Conservation (phyloP, 1,140 invertebrate genomes). For the Caenorhabditis remanei region DNA sequence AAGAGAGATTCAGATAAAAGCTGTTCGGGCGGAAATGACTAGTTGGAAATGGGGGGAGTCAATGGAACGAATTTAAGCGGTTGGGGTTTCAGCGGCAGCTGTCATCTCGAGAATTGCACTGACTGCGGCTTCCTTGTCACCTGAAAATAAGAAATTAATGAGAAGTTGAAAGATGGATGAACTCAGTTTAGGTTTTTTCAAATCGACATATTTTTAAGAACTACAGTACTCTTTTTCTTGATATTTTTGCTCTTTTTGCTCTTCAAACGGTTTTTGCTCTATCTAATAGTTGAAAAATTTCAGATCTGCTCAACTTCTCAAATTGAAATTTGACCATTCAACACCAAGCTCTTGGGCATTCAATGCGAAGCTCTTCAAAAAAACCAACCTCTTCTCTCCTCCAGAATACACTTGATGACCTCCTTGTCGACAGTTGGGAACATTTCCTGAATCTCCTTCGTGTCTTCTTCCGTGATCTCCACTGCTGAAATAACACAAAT, state of each 20-base stretch:
- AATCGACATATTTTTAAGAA: no score
- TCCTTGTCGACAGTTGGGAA: constrained; percentile 93
- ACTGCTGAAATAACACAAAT: constrained; percentile 44
- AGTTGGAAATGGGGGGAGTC: background rate
- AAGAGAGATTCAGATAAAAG: constrained; percentile 3
- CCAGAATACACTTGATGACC: constrained; percentile 90
- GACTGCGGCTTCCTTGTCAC: constrained; percentile 90
- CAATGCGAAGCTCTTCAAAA: no score
- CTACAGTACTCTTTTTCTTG: no score
- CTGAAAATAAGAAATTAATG: constrained; percentile 16
- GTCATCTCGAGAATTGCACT: constrained; percentile 90
- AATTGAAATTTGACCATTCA: no score
- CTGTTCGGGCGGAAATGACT: background rate
- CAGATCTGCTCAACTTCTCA: no score
- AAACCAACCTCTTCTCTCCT: constrained; percentile 83
- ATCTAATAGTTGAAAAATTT: no score
- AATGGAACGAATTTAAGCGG: background rate
- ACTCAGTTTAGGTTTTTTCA: background rate
- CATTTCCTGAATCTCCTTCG: constrained; percentile 88
- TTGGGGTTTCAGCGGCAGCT: background rate
- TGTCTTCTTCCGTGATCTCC: constrained; percentile 69
- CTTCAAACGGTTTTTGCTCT: no score
- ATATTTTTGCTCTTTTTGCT: no score
- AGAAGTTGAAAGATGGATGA: background rate
- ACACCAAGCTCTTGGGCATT: no score